Conservation (phyloP, 2,113 vertebrate species). For the Origma solitaria region DNA sequence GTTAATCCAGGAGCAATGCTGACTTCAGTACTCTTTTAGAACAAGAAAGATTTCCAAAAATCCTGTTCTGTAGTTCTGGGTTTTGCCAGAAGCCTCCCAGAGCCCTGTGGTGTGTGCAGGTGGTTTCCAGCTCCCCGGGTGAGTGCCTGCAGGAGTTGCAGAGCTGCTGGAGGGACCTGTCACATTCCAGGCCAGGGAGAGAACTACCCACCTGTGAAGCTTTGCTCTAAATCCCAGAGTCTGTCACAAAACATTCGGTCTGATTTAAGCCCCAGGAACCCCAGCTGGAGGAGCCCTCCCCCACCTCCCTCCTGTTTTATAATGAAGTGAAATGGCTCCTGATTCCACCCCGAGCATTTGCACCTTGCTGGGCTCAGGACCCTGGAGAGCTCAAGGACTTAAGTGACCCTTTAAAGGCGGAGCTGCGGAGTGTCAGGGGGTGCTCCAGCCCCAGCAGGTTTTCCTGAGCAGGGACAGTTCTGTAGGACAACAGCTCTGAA, state of each 20-base stretch:
- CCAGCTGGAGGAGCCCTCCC: neutral
- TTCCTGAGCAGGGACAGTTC: neutral
- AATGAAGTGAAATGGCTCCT: neutral
- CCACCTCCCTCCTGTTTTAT: neutral
- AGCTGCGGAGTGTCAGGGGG: neutral
- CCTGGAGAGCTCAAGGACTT: neutral
- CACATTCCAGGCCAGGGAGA: neutral
- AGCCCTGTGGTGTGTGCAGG: fast-evolving
- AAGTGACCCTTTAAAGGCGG: neutral
- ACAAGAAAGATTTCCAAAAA: neutral
- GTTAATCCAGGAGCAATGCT: neutral
- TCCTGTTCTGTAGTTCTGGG: neutral
- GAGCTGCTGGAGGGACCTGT: neutral
- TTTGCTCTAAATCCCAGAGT: neutral
- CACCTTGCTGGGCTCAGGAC: neutral
- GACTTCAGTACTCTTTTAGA: neutral
- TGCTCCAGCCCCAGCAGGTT: neutral
- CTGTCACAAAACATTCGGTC: neutral
- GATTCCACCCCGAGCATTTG: neutral
- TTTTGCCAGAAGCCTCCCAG: neutral
- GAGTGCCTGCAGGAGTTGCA: neutral
- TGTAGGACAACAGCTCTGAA: neutral
- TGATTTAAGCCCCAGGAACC: neutral
- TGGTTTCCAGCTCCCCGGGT: neutral
- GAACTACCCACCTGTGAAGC: neutral